phyloP scores from a whole-genome alignment of 2,888 invertebrate genomes.

The Polietes domitor region DNA sequence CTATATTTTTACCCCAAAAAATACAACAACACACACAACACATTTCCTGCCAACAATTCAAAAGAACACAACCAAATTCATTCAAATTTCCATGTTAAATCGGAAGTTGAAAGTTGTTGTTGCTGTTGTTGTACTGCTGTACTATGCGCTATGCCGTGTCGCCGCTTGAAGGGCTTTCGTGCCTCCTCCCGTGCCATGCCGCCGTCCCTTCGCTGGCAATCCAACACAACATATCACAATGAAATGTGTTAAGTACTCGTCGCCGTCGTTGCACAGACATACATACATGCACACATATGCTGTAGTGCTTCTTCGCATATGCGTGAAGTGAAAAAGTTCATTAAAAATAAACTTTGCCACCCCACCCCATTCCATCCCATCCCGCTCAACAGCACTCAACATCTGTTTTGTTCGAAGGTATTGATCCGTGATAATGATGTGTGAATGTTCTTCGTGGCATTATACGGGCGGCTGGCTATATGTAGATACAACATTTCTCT shows the following conservation, averaged over 20 bases:
- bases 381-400: not conserved
- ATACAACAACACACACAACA: conserved; percentile 18
- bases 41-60: conserved; percentile 18
- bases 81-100: conserved; percentile 38
- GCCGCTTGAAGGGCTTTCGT: conserved; percentile 60
- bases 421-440: conserved; percentile 65
- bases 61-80: not conserved
- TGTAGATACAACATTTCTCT: conserved; percentile 14
- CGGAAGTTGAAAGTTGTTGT: conserved; percentile 59
- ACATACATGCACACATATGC: too few species aligned
- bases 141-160: conserved; percentile 43
- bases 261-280: too few species aligned
- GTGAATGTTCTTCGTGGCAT: conserved; percentile 58
- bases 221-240: not conserved
- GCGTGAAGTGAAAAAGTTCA: conserved; percentile 56
- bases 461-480: conserved; percentile 31
- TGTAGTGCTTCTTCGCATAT: conserved; percentile 58
- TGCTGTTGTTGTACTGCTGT: too few species aligned
- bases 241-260: conserved; percentile 59
- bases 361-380: not conserved
- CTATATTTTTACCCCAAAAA: conserved; percentile 6
- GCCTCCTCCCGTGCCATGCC: not conserved
- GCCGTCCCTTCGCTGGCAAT: too few species aligned
- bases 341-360: conserved; percentile 56
- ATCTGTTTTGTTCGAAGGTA: conserved; percentile 57